A percentile compares a stretch with the other conserved stretches of the same genome.
Conservation (phyloP, 2,113 vertebrate species). For the Nyctereutes procyonoides region DNA sequence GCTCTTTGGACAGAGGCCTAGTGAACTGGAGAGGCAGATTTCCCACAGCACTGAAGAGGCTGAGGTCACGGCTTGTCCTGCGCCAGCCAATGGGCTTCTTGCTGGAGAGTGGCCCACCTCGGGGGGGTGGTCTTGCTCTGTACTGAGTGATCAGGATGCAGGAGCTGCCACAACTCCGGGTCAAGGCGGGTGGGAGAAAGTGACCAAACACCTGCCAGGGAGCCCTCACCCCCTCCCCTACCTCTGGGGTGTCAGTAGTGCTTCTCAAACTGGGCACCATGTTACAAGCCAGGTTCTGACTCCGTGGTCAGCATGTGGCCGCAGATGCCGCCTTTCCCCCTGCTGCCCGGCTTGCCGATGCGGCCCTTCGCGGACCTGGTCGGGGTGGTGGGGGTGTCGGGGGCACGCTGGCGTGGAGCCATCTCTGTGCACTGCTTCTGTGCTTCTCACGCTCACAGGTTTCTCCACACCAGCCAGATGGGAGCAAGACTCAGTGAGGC, state of each 20-base stretch:
- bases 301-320: accelerated
- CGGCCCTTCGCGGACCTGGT: accelerated
- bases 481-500: neutral
- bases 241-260: neutral
- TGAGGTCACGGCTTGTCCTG: neutral
- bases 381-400: neutral
- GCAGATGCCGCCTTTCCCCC: accelerated
- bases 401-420: accelerated
- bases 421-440: neutral
- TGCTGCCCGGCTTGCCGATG: accelerated
- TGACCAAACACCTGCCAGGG: neutral
- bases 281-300: neutral
- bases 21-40: neutral
- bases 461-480: neutral
- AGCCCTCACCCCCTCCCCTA: neutral
- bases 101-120: neutral
- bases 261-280: neutral
- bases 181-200: neutral
- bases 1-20: neutral
- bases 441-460: neutral
- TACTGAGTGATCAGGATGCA: no score
- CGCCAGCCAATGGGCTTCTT: neutral
- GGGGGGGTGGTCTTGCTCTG: neutral
- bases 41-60: neutral
- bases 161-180: neutral